Evolutionary conservation across 1,140 invertebrate genomes (phyloP), one percentile per base, ranked within the genome.

Genomic region (Antheraea pernyi): DNA sequence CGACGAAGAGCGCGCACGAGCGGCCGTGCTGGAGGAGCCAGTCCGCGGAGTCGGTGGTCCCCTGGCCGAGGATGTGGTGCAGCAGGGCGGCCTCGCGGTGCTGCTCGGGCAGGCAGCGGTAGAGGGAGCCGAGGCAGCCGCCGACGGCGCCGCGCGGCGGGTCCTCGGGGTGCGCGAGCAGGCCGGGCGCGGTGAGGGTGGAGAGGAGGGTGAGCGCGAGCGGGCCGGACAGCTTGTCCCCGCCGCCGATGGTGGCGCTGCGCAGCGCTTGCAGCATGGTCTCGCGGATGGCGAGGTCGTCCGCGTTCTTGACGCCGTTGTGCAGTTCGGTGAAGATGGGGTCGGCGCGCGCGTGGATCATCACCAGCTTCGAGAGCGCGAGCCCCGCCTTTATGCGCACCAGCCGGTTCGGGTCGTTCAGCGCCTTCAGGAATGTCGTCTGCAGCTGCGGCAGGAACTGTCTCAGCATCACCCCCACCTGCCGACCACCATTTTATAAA

Each of bases 371-470:
- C 69, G 97, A 96, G 2, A 99, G 92, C 37, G 98, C 98, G 65
- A 94, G 94, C 0, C 98, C 98, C 11, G 98, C 97, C 93, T 97
- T 97, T 48, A 99, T 93, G 71, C 98, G 94, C 0, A 99, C 98
- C 76, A 95, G 94, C 72, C 98, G 93, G 86, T 98, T 97, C 30
- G 95, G 94, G 89, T 99, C 99, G 88, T 97, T 96, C 19, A 99
- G 93, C 5, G 98, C 96, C 93, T 99, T 99, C 13, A 99, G 93
- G 91, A 99, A 99, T 6, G 99, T 99, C 19, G 98, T 99, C 94
- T 99, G 98, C 10, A 99, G 93, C 93, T 99, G 99, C 11, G 99
- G 99, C 79, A 99, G 93, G 92, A 99, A 99, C 84, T 99, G 98
- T 92, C 99, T 99, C 84, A 99, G 90, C 95, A 98, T 97, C 10